phyloP scores from a whole-genome alignment of 2,888 invertebrate genomes.

The Ormyrus nitidulus region DNA sequence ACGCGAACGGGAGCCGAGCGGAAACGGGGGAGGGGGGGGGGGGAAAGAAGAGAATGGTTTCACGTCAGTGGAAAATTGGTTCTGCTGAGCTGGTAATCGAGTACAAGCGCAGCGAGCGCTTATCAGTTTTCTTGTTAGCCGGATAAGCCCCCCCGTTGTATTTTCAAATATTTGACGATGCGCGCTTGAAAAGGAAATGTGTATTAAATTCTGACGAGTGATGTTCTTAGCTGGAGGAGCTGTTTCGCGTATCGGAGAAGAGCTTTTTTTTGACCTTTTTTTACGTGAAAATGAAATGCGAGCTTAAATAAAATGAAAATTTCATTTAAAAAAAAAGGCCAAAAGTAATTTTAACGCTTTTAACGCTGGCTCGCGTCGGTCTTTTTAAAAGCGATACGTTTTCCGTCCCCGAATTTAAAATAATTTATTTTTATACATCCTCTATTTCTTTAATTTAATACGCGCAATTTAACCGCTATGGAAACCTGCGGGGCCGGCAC shows the following conservation, averaged over 20 bases:
- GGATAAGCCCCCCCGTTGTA: neutral
- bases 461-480: neutral
- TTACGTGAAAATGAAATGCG: too few species aligned
- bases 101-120: neutral
- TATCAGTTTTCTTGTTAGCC: slow-evolving; percentile 38
- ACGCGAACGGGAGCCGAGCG: neutral
- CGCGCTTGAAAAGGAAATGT: too few species aligned
- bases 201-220: too few species aligned
- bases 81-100: slow-evolving; percentile 28
- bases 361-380: too few species aligned
- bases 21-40: neutral
- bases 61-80: slow-evolving; percentile 30
- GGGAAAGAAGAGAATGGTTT: slow-evolving; percentile 2
- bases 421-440: neutral
- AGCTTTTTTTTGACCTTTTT: too few species aligned
- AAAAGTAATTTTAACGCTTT: too few species aligned
- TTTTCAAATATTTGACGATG: slow-evolving; percentile 8
- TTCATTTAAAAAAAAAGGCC: too few species aligned
- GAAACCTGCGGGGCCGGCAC: neutral
- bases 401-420: too few species aligned
- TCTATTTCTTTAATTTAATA: neutral
- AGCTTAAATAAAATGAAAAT: too few species aligned
- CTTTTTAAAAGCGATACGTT: too few species aligned
- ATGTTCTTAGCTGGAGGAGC: too few species aligned
- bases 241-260: too few species aligned